These are phyloP conservation scores for Melieria crassipennis DNA, from an alignment of 2,888 invertebrate species.

Conservation along the genomic window DNA sequence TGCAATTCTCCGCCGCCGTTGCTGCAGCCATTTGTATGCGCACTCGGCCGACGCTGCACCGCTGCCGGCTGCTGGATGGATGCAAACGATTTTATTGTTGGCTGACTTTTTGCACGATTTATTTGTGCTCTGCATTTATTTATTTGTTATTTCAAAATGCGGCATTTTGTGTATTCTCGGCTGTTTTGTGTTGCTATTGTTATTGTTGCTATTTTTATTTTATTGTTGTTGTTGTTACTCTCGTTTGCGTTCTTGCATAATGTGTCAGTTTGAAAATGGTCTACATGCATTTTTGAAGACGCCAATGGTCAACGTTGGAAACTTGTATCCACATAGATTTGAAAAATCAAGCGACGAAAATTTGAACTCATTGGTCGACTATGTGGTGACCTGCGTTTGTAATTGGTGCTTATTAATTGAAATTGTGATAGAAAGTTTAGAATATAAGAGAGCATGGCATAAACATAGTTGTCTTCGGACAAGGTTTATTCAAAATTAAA, in stretches of 20 bases:
- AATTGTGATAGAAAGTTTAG: too few relatives aligned
- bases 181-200: neutral
- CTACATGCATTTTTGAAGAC: constrained; percentile 19
- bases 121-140: neutral
- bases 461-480: too few relatives aligned
- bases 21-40: constrained; percentile 16
- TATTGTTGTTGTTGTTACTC: constrained; percentile 6
- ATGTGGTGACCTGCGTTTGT: too few relatives aligned
- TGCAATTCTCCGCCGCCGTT: constrained; percentile 23
- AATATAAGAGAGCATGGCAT: too few relatives aligned
- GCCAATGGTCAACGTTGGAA: neutral
- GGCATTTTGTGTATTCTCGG: constrained; percentile 1
- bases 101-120: too few relatives aligned
- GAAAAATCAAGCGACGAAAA: too few relatives aligned
- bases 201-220: constrained; percentile 14
- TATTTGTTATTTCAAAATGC: neutral
- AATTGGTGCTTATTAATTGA: too few relatives aligned
- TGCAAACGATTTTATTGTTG: too few relatives aligned
- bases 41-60: constrained; percentile 6
- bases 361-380: too few relatives aligned
- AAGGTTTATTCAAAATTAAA: too few relatives aligned
- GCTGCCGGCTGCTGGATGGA: too few relatives aligned
- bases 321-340: too few relatives aligned
- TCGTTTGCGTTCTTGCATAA: constrained; percentile 8
- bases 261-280: constrained; percentile 19